Evolutionary conservation across 2,797 vertebrate species (phyloP).

Genomic region (Taeniopygia guttata): DNA sequence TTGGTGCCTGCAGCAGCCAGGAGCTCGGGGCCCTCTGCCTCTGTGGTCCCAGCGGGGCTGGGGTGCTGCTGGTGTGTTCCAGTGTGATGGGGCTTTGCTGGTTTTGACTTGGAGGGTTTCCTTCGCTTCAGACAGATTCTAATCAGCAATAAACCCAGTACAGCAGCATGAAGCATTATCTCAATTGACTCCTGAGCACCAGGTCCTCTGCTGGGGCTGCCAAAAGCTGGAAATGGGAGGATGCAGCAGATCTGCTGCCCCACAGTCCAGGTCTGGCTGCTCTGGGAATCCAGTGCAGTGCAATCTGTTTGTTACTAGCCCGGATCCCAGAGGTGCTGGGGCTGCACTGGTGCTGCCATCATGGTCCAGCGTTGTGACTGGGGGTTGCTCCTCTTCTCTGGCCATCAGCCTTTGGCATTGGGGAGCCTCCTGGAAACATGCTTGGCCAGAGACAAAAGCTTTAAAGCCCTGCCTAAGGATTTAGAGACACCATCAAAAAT

Average conservation of each 20-base stretch:
- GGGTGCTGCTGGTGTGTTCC: not conserved
- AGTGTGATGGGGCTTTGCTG: not conserved
- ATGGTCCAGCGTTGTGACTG: accelerated
- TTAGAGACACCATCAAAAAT: not conserved
- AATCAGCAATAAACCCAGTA: not conserved
- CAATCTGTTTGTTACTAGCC: not conserved
- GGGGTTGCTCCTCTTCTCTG: not conserved
- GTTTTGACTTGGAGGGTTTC: not conserved
- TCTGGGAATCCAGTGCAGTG: accelerated
- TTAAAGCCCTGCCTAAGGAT: not conserved
- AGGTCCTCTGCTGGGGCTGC: not conserved
- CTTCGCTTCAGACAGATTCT: not conserved
- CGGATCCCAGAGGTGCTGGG: not conserved
- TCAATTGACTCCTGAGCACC: accelerated
- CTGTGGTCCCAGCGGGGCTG: too few relatives aligned
- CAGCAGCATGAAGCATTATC: not conserved
- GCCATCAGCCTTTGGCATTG: not conserved
- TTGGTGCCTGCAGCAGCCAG: accelerated
- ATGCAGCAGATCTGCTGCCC: not conserved
- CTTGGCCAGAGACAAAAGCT: not conserved
- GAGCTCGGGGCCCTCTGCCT: accelerated
- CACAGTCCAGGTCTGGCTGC: not conserved
- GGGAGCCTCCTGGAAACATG: not conserved
- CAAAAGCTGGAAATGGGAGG: not conserved
- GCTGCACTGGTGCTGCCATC: accelerated